A percentile compares a stretch with the other conserved stretches of the same genome.
phyloP scores from a whole-genome alignment of 2,113 vertebrate species.

The Tinamus guttatus region DNA sequence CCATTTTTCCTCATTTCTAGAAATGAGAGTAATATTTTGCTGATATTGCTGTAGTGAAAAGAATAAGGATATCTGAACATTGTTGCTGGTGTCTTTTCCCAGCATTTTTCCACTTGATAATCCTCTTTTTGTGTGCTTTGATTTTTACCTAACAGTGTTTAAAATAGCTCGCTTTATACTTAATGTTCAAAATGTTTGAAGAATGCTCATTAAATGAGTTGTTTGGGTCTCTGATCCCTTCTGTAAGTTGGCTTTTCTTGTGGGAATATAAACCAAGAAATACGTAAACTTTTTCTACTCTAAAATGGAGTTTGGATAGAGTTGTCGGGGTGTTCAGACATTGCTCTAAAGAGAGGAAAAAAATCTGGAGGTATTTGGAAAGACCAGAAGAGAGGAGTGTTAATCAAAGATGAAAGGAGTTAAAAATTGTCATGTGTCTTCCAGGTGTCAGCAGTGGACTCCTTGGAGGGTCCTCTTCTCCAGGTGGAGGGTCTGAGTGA shows the following conservation, averaged over 20 bases:
- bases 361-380: neutral
- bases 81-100: neutral
- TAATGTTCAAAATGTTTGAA: neutral
- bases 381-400: neutral
- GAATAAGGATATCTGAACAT: neutral
- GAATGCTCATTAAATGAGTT: neutral
- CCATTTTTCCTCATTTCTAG: neutral
- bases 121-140: neutral
- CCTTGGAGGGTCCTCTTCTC: constrained; percentile 90
- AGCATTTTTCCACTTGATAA: neutral
- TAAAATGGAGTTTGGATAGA: neutral
- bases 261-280: neutral
- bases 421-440: accelerated
- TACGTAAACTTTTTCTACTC: neutral
- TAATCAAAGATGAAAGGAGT: neutral
- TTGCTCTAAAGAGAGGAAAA: neutral
- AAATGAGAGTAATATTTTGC: neutral
- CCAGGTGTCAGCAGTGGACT: constrained; percentile 93
- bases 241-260: neutral
- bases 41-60: neutral
- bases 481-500: constrained; percentile 97
- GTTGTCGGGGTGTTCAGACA: neutral
- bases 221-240: neutral
- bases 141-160: neutral
- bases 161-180: neutral